A percentile compares a stretch with the other conserved stretches of the same genome.
Conservation (phyloP, 2,113 vertebrate species). For the Campylomormyrus tamandua region DNA sequence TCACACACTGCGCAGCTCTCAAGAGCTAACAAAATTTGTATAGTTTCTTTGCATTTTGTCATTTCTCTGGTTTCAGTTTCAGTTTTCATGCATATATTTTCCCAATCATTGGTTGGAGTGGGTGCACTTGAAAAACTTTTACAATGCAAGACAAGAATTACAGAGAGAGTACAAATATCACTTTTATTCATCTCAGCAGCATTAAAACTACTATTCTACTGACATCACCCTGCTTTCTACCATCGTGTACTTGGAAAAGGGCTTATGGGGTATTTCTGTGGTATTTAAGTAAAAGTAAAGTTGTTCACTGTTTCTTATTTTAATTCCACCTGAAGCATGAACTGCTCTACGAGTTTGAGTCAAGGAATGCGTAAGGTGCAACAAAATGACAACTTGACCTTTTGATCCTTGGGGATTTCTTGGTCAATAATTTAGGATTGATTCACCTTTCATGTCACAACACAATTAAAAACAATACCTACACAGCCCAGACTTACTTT, state of each 20-base stretch:
- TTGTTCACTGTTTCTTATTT: neutral
- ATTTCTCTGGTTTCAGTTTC: neutral
- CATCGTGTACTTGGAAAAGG: neutral
- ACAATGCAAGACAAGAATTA: neutral
- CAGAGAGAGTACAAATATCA: neutral
- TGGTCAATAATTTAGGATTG: conserved; percentile 15
- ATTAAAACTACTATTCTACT: neutral
- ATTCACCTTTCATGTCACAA: neutral
- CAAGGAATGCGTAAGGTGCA: neutral
- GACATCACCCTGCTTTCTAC: neutral
- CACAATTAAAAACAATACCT: neutral
- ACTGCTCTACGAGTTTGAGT: neutral
- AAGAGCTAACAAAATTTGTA: neutral
- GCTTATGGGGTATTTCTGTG: neutral
- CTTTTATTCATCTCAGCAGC: neutral
- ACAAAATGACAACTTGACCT: neutral
- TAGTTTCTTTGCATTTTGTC: neutral
- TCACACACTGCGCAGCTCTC: neutral
- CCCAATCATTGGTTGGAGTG: neutral
- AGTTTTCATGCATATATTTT: neutral
- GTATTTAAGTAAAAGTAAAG: neutral
- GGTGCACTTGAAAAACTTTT: neutral
- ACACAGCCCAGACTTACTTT: neutral
- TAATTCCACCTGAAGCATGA: neutral
- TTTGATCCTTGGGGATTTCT: conserved; percentile 6